These are phyloP conservation scores for Eulemur rubriventer DNA, from an alignment of 2,797 vertebrate genomes.

Conservation along the genomic window DNA sequence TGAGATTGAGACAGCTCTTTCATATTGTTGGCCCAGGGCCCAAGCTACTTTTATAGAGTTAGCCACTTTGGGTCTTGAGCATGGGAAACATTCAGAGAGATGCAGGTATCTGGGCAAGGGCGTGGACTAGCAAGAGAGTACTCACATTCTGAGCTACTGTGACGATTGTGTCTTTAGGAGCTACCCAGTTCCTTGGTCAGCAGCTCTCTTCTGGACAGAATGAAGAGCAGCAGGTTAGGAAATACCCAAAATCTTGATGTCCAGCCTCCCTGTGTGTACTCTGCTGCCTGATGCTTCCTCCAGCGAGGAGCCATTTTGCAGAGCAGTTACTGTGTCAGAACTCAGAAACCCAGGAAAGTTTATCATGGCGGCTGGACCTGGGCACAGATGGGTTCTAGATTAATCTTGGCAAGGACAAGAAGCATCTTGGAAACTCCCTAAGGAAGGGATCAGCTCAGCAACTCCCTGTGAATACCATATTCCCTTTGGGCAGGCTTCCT, in stretches of 20 bases:
- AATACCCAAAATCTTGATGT: not conserved
- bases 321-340: not conserved
- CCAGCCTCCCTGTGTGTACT: not conserved
- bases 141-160: not conserved
- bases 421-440: constrained; percentile 16
- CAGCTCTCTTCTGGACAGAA: not conserved
- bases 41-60: not conserved
- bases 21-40: not conserved
- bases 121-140: not conserved
- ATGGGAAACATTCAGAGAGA: not conserved
- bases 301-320: not conserved
- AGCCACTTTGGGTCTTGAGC: not conserved
- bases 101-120: not conserved
- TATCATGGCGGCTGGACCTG: not conserved
- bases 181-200: not conserved
- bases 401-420: not conserved
- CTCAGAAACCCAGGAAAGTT: not conserved
- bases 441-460: not conserved
- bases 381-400: constrained; percentile 4
- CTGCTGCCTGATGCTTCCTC: not conserved
- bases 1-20: not conserved
- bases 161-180: not conserved
- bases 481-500: not conserved
- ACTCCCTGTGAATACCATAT: not conserved
- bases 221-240: not conserved